Percentiles rank a stretch among this genome's conserved stretches.
Evolutionary conservation across 2,797 vertebrate genomes (phyloP).

Genomic region (Atherinosoma microstoma): DNA sequence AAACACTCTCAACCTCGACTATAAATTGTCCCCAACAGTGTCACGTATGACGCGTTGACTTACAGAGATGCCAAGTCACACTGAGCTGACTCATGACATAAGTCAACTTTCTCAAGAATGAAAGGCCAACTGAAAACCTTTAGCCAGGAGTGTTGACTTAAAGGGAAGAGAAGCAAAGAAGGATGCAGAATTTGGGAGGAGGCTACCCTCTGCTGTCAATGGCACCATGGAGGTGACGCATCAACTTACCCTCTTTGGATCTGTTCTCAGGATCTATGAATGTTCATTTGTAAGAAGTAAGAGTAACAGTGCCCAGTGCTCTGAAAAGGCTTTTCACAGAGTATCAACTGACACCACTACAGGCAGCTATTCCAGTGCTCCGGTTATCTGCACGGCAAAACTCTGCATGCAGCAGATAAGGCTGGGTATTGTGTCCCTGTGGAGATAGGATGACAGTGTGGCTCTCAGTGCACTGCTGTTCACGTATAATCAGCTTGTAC

Average conservation of each 20-base stretch:
- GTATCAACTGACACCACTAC: constrained; percentile 55
- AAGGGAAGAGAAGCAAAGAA: constrained; percentile 45
- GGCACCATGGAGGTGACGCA: constrained; percentile 1
- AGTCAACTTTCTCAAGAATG: constrained; percentile 41
- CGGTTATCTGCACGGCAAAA: neutral
- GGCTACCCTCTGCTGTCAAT: constrained; percentile 11
- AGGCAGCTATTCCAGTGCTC: constrained; percentile 1
- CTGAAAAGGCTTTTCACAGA: constrained; percentile 67
- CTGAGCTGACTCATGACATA: constrained; percentile 20
- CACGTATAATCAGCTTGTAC: neutral
- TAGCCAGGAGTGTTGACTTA: constrained; percentile 47
- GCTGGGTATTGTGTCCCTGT: constrained; percentile 26
- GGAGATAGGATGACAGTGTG: constrained; percentile 38
- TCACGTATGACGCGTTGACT: neutral
- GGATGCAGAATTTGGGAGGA: constrained; percentile 35
- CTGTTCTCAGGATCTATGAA: constrained; percentile 55
- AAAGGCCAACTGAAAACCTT: constrained; percentile 30
- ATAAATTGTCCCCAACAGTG: neutral
- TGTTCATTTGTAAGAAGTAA: constrained; percentile 62
- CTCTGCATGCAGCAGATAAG: constrained; percentile 45
- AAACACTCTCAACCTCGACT: constrained; percentile 18
- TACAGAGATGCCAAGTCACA: constrained; percentile 38
- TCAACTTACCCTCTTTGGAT: constrained; percentile 52
- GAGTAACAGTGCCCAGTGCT: constrained; percentile 56
- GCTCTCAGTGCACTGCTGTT: constrained; percentile 16